A percentile compares a stretch with the other conserved stretches of the same genome.
phyloP scores from a whole-genome alignment of 2,888 invertebrate genomes.

The Eristalinus aeneus region DNA sequence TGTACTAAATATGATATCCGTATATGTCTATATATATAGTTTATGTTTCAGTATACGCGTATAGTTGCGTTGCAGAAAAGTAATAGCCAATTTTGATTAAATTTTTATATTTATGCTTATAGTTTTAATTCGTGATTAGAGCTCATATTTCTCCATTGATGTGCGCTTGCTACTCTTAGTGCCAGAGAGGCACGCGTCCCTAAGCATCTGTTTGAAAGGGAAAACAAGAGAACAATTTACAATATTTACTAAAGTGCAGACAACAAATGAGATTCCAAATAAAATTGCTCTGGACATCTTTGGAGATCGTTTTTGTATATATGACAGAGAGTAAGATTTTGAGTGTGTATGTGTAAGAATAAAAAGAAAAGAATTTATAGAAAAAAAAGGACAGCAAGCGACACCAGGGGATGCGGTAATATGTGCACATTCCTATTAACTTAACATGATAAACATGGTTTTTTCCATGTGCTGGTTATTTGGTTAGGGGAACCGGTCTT shows the following conservation, averaged over 20 bases:
- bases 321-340: slow-evolving; percentile 11
- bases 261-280: slow-evolving; percentile 36
- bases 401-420: slow-evolving; percentile 65
- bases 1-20: slow-evolving; percentile 42
- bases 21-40: slow-evolving; percentile 9
- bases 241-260: slow-evolving; percentile 52
- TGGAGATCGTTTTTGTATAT: slow-evolving; percentile 52
- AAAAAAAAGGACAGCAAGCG: slow-evolving; percentile 59
- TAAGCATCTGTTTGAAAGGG: slow-evolving; percentile 79
- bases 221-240: slow-evolving; percentile 72
- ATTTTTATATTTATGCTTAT: slow-evolving; percentile 5
- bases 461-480: slow-evolving; percentile 21
- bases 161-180: slow-evolving; percentile 73
- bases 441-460: slow-evolving; percentile 17
- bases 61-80: slow-evolving; percentile 37
- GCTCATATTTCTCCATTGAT: slow-evolving; percentile 72
- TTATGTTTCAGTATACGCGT: slow-evolving; percentile 3
- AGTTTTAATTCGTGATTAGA: slow-evolving; percentile 61
- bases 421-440: slow-evolving; percentile 51
- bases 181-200: slow-evolving; percentile 77
- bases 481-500: slow-evolving; percentile 14
- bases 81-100: slow-evolving; percentile 49
- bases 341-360: slow-evolving; percentile 31
- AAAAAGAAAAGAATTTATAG: slow-evolving; percentile 13
- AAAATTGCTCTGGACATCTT: slow-evolving; percentile 50